Conservation (phyloP, 2,797 vertebrate species). For the Melopsittacus undulatus region DNA sequence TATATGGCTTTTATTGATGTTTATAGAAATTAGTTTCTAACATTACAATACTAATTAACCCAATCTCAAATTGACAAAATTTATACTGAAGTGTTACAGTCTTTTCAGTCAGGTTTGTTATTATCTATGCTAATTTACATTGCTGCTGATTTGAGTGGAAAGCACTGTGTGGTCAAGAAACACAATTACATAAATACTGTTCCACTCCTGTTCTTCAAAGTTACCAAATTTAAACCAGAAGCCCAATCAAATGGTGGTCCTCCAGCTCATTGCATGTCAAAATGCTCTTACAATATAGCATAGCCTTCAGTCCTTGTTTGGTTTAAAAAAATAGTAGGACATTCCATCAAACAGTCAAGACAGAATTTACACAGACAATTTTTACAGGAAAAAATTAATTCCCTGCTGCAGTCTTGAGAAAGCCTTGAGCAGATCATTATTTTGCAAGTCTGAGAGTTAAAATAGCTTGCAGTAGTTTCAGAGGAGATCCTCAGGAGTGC, state of each 20-base stretch:
- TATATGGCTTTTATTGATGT: constrained; percentile 25
- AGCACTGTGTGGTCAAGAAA: background rate
- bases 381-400: background rate
- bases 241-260: background rate
- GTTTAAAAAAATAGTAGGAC: background rate
- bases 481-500: background rate
- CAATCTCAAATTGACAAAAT: background rate
- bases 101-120: constrained; percentile 18
- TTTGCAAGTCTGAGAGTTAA: background rate
- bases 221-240: background rate
- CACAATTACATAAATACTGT: background rate
- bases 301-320: background rate
- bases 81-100: background rate
- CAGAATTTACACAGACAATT: background rate
- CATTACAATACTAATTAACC: background rate
- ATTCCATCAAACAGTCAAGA: background rate
- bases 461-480: background rate
- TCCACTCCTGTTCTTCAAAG: background rate
- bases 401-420: background rate
- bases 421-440: background rate
- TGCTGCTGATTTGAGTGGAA: constrained; percentile 12
- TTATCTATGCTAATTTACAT: background rate
- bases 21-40: constrained; percentile 18
- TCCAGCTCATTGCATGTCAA: background rate
- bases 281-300: background rate